Base-by-base conservation (phyloP, 2,113 vertebrate genomes). In the Regulus satrapa region DNA sequence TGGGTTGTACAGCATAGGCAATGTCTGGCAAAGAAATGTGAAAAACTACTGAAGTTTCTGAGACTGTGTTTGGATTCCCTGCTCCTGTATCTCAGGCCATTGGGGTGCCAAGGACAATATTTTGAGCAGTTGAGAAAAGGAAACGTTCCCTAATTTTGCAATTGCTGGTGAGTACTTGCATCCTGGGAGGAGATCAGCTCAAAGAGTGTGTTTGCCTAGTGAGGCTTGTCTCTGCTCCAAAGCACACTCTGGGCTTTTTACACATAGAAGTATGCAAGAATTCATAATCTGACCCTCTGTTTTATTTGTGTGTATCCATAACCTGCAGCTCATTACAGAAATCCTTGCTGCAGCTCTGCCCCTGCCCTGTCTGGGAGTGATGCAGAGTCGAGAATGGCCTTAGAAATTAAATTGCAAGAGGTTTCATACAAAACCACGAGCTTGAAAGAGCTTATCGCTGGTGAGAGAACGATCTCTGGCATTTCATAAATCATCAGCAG, bases 401-500 rank as follows among this genome's bases (percentile, higher is more conserved):
- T 48, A 75, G 82, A 46, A 54, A 88, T 55, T 61, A 43, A 49
- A 88, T 55, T 68, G 56, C 48, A 69, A 51, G 92, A 80, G 31
- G 51, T 81, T 93, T 88, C 62, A 6, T 85, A 48, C 55, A 91
- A 92, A 92, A 85, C 46, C 79, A 73, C 28, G 28, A 49, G 51
- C 74, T 89, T 89, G 85, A 76, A 77, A 58, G 85, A 84, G 64
- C 78, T 95, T 92, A 86, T 92, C 15, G 0, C 67, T 95, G 79
- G 55, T 95, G 88, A 91, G 89, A 89, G 88, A 85, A 73, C 34
- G 48, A 58, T 94, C 82, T 74, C 88, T 95, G 94, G 66, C 90
- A 92, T 97, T 97, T 91, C 92, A 91, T 97, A 96, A 96, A 96
- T 85, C 79, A n/a, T 29, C 45, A 73, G 46, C 76, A 64, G 31